These are phyloP conservation scores for Apodemia duryi DNA, from an alignment of 2,888 invertebrate genomes.

Conservation along the genomic window DNA sequence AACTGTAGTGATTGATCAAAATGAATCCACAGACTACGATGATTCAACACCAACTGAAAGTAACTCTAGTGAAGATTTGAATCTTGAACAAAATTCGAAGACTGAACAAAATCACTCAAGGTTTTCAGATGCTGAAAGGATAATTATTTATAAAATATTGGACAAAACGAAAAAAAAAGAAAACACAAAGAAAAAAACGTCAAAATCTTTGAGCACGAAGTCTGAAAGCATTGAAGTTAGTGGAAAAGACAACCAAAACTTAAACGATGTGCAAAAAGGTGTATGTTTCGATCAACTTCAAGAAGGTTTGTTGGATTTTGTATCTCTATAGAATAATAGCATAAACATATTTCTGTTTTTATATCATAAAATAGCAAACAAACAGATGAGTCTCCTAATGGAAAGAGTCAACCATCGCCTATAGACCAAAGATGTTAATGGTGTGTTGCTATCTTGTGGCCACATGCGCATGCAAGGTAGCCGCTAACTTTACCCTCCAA, in stretches of 20 bases:
- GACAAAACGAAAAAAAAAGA: slow-evolving; percentile 36
- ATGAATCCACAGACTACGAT: slow-evolving; percentile 35
- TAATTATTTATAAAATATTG: slow-evolving; percentile 65
- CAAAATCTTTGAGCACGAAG: background rate
- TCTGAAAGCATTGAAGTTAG: background rate
- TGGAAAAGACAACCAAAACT: background rate
- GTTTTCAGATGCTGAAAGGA: slow-evolving; percentile 57
- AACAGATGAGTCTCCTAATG: too few relatives aligned
- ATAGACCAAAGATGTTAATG: too few relatives aligned
- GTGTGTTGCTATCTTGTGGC: too few relatives aligned
- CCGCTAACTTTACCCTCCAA: too few relatives aligned
- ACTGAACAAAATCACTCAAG: slow-evolving; percentile 32
- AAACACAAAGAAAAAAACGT: background rate
- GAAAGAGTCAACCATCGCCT: too few relatives aligned
- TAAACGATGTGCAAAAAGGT: background rate
- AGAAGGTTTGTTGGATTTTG: slow-evolving; percentile 6
- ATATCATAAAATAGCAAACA: too few relatives aligned
- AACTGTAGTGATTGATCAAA: slow-evolving; percentile 40
- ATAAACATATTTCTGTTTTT: too few relatives aligned
- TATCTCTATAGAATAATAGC: too few relatives aligned
- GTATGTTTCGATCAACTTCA: background rate
- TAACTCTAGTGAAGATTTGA: slow-evolving; percentile 48
- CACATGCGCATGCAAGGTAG: too few relatives aligned
- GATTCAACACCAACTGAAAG: slow-evolving; percentile 39
- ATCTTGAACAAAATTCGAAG: slow-evolving; percentile 31